Evolutionary conservation across 2,888 invertebrate genomes (phyloP).

Genomic region (Cotesia congregata): DNA sequence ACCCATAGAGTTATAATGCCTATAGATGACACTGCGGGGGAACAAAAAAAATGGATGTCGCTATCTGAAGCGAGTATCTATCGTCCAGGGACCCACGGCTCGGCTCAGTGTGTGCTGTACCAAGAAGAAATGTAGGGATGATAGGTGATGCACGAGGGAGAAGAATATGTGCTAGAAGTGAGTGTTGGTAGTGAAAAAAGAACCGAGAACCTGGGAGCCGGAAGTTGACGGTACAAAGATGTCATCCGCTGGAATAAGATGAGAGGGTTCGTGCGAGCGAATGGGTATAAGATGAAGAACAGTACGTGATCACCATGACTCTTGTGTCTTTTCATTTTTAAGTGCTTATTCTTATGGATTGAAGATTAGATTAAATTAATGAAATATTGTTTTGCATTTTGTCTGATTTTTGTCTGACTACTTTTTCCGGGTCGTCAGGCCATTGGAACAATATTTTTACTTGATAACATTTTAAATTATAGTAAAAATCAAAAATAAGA

Average conservation of each 20-base stretch:
- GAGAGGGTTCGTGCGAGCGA: conserved; percentile 34
- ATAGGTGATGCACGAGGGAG: conserved; percentile 39
- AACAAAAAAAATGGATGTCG: conserved; percentile 53
- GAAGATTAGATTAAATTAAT: too few relatives aligned
- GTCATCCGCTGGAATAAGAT: conserved; percentile 28
- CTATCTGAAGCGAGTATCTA: conserved; percentile 56
- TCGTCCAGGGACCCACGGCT: conserved; percentile 29
- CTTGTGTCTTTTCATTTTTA: too few relatives aligned
- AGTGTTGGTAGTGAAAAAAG: conserved; percentile 30
- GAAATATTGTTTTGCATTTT: too few relatives aligned
- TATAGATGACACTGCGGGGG: background rate
- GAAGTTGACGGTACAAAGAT: conserved; percentile 41
- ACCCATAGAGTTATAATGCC: background rate
- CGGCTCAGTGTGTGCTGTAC: background rate
- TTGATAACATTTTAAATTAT: too few relatives aligned
- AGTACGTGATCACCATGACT: conserved; percentile 45
- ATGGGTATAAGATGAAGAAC: conserved; percentile 30
- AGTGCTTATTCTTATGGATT: too few relatives aligned
- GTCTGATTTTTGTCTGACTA: too few relatives aligned
- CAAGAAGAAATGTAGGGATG: conserved; percentile 37
- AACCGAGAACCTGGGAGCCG: conserved; percentile 44
- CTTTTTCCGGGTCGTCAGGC: too few relatives aligned
- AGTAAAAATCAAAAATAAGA: too few relatives aligned
- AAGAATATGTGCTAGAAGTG: conserved; percentile 1
- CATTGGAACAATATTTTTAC: too few relatives aligned